phyloP scores from a whole-genome alignment of 2,888 invertebrate genomes.

The Oligia strigilis region DNA sequence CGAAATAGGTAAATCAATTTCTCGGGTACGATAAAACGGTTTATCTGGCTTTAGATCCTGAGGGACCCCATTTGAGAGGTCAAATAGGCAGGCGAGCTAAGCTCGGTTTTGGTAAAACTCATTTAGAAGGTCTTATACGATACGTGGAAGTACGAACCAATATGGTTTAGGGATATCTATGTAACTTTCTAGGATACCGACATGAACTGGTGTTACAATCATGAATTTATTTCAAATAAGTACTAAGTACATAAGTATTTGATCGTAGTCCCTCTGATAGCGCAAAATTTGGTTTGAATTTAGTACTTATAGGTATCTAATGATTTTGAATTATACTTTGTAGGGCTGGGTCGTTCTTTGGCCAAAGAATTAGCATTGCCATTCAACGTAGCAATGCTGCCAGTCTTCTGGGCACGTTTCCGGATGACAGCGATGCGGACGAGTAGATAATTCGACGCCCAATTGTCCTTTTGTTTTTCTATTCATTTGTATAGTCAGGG shows the following conservation, averaged over 20 bases:
- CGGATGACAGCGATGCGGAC: neutral
- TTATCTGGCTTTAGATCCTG: conserved; percentile 61
- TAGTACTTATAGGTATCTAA: neutral
- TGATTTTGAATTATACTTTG: neutral
- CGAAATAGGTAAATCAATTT: conserved; percentile 62
- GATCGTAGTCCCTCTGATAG: neutral
- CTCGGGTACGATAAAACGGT: conserved; percentile 57
- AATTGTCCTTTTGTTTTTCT: neutral
- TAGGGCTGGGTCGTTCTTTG: neutral
- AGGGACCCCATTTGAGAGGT: conserved; percentile 56
- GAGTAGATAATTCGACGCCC: neutral
- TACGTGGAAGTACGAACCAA: conserved; percentile 41
- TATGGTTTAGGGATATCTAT: conserved; percentile 34
- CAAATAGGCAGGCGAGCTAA: conserved; percentile 58
- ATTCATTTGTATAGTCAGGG: neutral
- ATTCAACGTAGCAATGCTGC: neutral
- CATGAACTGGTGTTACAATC: neutral
- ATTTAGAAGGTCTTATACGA: conserved; percentile 61
- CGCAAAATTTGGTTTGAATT: neutral
- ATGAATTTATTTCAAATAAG: neutral
- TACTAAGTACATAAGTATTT: neutral
- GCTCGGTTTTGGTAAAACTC: conserved; percentile 63
- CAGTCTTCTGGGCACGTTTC: neutral
- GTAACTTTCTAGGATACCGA: conserved; percentile 6
- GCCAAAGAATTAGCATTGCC: neutral